Percentiles rank a stretch among this genome's conserved stretches.
phyloP scores from a whole-genome alignment of 2,888 invertebrate genomes.

The Pseudoips prasinana region DNA sequence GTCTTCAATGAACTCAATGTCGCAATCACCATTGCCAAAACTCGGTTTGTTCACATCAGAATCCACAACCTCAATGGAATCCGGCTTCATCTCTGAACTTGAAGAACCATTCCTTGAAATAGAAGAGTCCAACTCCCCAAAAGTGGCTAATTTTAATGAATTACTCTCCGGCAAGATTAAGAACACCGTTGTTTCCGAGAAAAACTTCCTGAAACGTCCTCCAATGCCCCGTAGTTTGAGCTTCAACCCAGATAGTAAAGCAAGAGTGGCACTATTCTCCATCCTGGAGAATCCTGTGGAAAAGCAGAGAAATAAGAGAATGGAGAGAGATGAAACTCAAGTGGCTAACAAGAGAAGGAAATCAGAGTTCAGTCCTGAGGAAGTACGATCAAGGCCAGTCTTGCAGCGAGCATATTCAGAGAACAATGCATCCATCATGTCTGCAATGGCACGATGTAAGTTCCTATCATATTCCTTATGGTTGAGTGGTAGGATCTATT shows the following conservation, averaged over 20 bases:
- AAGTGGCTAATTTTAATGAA: conserved; percentile 63
- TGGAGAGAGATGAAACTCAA: conserved; percentile 75
- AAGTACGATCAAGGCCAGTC: conserved; percentile 50
- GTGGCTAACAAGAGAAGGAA: conserved; percentile 62
- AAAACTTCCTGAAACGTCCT: conserved; percentile 36
- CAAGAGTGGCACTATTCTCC: conserved; percentile 49
- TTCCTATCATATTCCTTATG: conserved; percentile 18
- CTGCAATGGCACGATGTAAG: conserved; percentile 86
- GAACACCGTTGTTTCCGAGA: conserved; percentile 43
- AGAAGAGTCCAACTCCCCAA: conserved; percentile 67
- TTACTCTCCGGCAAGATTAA: conserved; percentile 65
- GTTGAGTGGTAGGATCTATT: too few species aligned
- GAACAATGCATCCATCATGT: conserved; percentile 89
- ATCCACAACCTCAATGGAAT: conserved; percentile 69
- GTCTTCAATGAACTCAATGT: not conserved
- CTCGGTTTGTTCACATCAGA: conserved; percentile 55
- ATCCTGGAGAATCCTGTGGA: conserved; percentile 56
- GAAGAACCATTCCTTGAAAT: conserved; percentile 69
- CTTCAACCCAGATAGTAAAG: conserved; percentile 55
- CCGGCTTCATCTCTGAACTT: conserved; percentile 71
- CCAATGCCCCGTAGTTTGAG: conserved; percentile 57
- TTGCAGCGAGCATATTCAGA: conserved; percentile 87
- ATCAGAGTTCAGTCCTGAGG: conserved; percentile 34
- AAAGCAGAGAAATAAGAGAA: conserved; percentile 79
- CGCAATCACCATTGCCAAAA: conserved; percentile 40